Conservation (phyloP, 1,140 invertebrate genomes). For the Drosophila gunungcola region DNA sequence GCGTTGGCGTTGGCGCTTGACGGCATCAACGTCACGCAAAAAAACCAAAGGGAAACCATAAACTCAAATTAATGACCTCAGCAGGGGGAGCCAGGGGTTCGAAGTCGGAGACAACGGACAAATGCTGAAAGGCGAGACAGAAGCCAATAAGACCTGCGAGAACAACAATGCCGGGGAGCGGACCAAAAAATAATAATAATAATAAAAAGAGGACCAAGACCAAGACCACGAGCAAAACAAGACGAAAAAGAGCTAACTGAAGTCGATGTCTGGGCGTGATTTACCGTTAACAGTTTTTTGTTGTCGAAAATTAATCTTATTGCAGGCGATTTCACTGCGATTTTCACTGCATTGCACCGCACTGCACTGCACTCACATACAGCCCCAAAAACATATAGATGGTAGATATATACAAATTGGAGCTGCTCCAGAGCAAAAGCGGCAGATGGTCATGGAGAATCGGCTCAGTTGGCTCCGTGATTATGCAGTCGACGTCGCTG, state of each 20-base stretch:
- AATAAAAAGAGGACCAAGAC: constrained; percentile 20
- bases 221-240: constrained; percentile 9
- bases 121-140: constrained; percentile 51
- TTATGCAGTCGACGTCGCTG: constrained; percentile 67
- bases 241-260: constrained; percentile 6
- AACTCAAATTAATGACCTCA: constrained; percentile 83
- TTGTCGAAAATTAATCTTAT: constrained; percentile 75
- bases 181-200: constrained; percentile 33
- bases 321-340: constrained; percentile 75
- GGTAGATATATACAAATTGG: constrained; percentile 61
- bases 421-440: constrained; percentile 63
- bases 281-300: constrained; percentile 72
- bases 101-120: constrained; percentile 31
- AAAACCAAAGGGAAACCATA: constrained; percentile 83
- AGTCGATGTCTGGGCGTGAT: constrained; percentile 61
- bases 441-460: constrained; percentile 65
- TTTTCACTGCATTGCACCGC: constrained; percentile 59
- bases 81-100: constrained; percentile 15
- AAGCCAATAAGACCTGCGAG: constrained; percentile 55
- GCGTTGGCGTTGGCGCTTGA: constrained; percentile 67
- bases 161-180: constrained; percentile 11
- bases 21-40: constrained; percentile 69
- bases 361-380: constrained; percentile 47
- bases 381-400: constrained; percentile 14
- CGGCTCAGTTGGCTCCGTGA: constrained; percentile 54